Evolutionary conservation across 2,888 invertebrate genomes (phyloP).

Genomic region (Orthosia incerta): DNA sequence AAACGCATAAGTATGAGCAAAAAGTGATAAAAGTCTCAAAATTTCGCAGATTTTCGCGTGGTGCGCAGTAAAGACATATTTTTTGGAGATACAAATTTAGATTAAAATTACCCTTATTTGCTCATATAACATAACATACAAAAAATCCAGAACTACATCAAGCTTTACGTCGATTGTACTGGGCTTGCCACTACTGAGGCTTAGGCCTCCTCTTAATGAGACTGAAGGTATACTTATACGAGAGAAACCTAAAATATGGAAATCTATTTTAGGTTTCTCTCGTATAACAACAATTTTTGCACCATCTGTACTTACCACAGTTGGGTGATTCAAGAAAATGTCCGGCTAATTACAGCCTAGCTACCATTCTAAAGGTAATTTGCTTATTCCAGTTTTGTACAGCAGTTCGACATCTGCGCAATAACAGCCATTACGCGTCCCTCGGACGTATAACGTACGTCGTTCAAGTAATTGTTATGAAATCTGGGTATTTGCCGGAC

Average conservation of each 20-base stretch:
- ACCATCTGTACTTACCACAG: conserved; percentile 68
- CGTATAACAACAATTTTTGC: conserved; percentile 39
- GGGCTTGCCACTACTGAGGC: background rate
- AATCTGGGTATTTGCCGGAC: conserved; percentile 56
- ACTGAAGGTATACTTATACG: background rate
- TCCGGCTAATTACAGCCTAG: conserved; percentile 78
- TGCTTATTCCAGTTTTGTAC: conserved; percentile 81
- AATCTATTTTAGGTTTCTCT: no score
- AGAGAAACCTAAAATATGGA: conserved; percentile 12
- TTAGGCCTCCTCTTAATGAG: background rate
- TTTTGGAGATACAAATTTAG: no score
- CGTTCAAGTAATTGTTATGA: conserved; percentile 62
- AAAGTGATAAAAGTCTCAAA: no score
- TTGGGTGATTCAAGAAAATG: conserved; percentile 81
- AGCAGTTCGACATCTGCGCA: conserved; percentile 79
- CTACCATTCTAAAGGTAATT: conserved; percentile 77
- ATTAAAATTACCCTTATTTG: no score
- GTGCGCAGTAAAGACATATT: no score
- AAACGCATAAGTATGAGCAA: no score
- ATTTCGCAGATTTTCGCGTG: no score
- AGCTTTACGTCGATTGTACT: no score
- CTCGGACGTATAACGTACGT: conserved; percentile 48
- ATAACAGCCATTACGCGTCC: conserved; percentile 74
- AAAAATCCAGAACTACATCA: no score
- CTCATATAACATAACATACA: no score